A percentile compares a stretch with the other conserved stretches of the same genome.
Evolutionary conservation across 2,113 vertebrate species (phyloP).

Genomic region (Rhegmatorhina hoffmannsi): DNA sequence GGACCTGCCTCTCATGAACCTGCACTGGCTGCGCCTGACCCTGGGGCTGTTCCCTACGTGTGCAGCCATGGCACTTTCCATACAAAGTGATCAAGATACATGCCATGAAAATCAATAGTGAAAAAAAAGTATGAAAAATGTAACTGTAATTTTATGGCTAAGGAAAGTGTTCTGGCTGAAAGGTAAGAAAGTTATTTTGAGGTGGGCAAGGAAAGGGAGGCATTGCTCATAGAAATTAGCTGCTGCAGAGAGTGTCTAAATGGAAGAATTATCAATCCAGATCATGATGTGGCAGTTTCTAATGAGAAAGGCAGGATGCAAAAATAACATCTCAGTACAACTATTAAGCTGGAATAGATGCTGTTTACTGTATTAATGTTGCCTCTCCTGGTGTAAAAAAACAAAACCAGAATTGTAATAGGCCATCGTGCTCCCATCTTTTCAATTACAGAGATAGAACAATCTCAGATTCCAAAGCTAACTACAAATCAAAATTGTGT

Average conservation of each 20-base stretch:
- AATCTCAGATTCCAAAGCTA: slow-evolving; percentile 86
- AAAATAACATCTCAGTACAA: slow-evolving; percentile 71
- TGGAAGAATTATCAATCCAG: slow-evolving; percentile 72
- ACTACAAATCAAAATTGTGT: slow-evolving; percentile 89
- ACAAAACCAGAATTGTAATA: slow-evolving; percentile 74
- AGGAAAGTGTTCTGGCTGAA: background rate
- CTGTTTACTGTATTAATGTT: slow-evolving; percentile 77
- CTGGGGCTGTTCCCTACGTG: background rate
- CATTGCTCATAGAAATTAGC: slow-evolving; percentile 69
- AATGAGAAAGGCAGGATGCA: slow-evolving; percentile 72
- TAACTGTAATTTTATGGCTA: background rate
- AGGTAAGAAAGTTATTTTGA: slow-evolving; percentile 29
- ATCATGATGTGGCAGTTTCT: slow-evolving; percentile 68
- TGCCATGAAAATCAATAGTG: background rate
- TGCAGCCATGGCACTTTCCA: background rate
- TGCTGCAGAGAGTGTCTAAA: slow-evolving; percentile 51
- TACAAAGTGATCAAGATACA: background rate
- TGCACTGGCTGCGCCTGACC: background rate
- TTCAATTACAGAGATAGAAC: slow-evolving; percentile 83
- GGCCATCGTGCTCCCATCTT: slow-evolving; percentile 78
- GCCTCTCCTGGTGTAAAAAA: slow-evolving; percentile 74
- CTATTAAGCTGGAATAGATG: slow-evolving; percentile 71
- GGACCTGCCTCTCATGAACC: background rate
- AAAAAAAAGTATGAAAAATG: background rate
- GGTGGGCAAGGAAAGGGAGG: slow-evolving; percentile 33